Percentiles rank a stretch among this genome's conserved stretches.
These are phyloP conservation scores for Pseudomyrmex cubaensis DNA, from an alignment of 1,140 invertebrate genomes.

Conservation along the genomic window DNA sequence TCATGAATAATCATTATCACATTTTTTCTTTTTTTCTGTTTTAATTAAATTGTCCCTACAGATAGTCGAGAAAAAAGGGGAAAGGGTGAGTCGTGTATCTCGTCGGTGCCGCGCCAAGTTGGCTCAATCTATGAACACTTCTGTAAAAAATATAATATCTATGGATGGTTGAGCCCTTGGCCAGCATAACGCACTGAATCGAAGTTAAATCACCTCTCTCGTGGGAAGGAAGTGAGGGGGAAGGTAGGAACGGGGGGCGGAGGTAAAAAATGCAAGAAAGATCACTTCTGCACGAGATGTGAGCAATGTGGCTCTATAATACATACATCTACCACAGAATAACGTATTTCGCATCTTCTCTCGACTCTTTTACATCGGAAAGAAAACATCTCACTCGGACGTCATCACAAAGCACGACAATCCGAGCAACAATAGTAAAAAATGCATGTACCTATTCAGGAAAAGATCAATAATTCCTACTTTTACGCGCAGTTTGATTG, in stretches of 20 bases:
- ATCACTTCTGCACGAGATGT: slow-evolving; percentile 73
- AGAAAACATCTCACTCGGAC: slow-evolving; percentile 48
- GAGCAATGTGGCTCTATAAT: slow-evolving; percentile 50
- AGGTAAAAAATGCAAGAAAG: not conserved
- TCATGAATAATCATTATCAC: slow-evolving; percentile 84
- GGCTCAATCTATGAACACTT: slow-evolving; percentile 84
- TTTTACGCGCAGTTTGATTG: slow-evolving; percentile 62
- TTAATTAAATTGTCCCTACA: slow-evolving; percentile 81
- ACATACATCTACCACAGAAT: slow-evolving; percentile 50
- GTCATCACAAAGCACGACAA: not conserved
- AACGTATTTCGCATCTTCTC: slow-evolving; percentile 13
- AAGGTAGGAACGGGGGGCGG: slow-evolving; percentile 35
- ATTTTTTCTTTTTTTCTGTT: slow-evolving; percentile 75
- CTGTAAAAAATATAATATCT: slow-evolving; percentile 85
- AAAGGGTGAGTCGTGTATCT: slow-evolving; percentile 79
- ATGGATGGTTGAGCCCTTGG: slow-evolving; percentile 83
- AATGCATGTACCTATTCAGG: slow-evolving; percentile 68
- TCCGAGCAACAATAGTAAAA: slow-evolving; percentile 64
- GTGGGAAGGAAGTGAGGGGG: slow-evolving; percentile 52
- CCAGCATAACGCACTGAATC: slow-evolving; percentile 73
- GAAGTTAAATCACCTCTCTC: slow-evolving; percentile 54
- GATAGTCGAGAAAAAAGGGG: slow-evolving; percentile 79
- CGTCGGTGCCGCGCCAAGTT: slow-evolving; percentile 75
- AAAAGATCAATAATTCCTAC: not conserved
- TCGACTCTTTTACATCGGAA: slow-evolving; percentile 45